Base-by-base conservation (phyloP, 2,797 vertebrate species). In the Anabacerthia variegaticeps region DNA sequence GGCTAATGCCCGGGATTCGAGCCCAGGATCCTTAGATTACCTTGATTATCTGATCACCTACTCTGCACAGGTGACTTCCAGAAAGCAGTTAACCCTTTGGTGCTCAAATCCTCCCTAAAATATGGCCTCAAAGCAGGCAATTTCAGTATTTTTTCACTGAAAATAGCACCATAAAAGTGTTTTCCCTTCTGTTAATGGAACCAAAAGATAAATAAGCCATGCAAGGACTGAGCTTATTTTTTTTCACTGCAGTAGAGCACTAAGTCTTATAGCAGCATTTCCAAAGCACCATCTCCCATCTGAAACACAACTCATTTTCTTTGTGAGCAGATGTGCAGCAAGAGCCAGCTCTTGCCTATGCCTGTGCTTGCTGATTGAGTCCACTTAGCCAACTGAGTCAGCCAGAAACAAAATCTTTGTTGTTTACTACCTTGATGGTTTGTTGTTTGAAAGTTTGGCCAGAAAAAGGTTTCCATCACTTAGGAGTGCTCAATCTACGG, bases 401-500 rank as follows among this genome's bases (percentile, higher is more conserved):
- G 58, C n/a, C 44, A 74, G 76, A 91, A 88, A 72, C 15, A 76
- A 66, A 74, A 21, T 32, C 65, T 91, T 85, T 63, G 26, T 39
- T 96, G 82, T 61, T 92, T 85, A n/a, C 61, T 77, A 28, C 65
- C 68, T 61, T 62, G 30, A 75, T 65, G 76, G 62, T 92, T 89
- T 19, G 2, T 72, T 83, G 32, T 44, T 87, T 21, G 9, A 54
- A 91, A 89, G 27, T 65, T 85, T 65, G 0, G 0, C 41, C 41
- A 81, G 46, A 30, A 61, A 75, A 48, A 9, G 4, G 5, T 34
- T 91, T 69, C 41, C 65, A 4, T 68, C 72, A 43, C 37, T 65
- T 26, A 32, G 37, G 88, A 91, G 41, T 18, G 34, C 56, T 37
- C 44, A 24, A 7, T 59, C 44, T 41, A 9, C 0, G 0, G 26